These are phyloP conservation scores for Metallyticus violacea DNA, from an alignment of 2,888 invertebrate species.

Conservation along the genomic window DNA sequence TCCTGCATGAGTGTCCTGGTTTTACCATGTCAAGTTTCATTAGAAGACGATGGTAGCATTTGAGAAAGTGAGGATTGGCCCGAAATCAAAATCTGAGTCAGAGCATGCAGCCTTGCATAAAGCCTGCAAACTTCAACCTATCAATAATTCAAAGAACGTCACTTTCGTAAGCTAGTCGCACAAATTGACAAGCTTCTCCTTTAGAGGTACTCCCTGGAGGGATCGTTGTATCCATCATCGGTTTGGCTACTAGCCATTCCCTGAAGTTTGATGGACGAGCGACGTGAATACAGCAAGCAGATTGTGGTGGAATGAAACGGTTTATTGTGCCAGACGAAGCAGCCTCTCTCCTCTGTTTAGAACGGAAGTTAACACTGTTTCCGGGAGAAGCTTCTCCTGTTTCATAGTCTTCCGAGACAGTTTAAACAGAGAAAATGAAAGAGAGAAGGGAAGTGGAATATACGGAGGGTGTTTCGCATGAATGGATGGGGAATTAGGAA, in stretches of 20 bases:
- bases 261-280: background rate
- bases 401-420: background rate
- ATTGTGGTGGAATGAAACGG: background rate
- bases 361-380: background rate
- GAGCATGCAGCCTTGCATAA: background rate
- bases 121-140: background rate
- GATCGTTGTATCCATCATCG: background rate
- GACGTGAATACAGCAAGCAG: background rate
- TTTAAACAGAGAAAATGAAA: background rate
- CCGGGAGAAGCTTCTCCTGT: background rate
- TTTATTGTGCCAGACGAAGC: background rate
- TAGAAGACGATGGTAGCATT: background rate
- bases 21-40: background rate
- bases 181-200: background rate
- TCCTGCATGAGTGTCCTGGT: background rate
- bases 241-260: background rate
- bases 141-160: background rate
- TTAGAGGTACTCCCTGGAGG: background rate
- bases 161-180: background rate
- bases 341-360: background rate
- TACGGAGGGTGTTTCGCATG: background rate
- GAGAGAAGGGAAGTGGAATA: background rate
- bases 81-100: background rate
- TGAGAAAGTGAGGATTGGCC: background rate
- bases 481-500: background rate